Percentiles rank a stretch among this genome's conserved stretches.
phyloP scores from a whole-genome alignment of 2,888 invertebrate genomes.

The Chymomyza fuscimana region DNA sequence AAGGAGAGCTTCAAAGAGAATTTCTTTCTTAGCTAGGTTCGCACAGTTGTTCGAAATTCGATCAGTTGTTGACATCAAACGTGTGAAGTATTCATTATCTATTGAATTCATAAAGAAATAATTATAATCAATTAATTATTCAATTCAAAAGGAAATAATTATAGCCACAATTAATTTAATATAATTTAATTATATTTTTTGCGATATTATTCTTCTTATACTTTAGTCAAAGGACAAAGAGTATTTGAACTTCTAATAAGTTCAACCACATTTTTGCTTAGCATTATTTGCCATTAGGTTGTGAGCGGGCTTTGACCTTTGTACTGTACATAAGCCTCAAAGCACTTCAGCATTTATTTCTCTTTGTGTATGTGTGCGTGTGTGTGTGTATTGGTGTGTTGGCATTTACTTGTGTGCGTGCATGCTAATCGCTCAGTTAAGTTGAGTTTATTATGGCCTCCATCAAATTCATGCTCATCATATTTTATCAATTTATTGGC shows the following conservation, averaged over 20 bases:
- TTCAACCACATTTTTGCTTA: not conserved
- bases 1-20: no score
- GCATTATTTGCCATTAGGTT: slow-evolving; percentile 10
- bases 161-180: no score
- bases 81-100: no score
- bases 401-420: not conserved
- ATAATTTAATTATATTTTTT: no score
- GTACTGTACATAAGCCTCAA: not conserved
- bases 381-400: not conserved
- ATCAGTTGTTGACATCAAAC: no score
- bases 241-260: no score
- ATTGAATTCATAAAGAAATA: no score
- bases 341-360: not conserved
- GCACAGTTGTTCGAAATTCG: no score
- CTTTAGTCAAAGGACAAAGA: not conserved
- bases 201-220: no score
- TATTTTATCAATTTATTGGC: slow-evolving; percentile 72
- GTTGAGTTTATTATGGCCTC: slow-evolving; percentile 8
- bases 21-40: no score
- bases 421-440: slow-evolving; percentile 4
- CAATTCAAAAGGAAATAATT: no score
- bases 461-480: slow-evolving; percentile 51
- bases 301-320: not conserved
- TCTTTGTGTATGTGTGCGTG: not conserved
- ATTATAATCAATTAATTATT: no score